Evolutionary conservation across 2,113 vertebrate species (phyloP).

Genomic region (Nyctibius bracteatus): DNA sequence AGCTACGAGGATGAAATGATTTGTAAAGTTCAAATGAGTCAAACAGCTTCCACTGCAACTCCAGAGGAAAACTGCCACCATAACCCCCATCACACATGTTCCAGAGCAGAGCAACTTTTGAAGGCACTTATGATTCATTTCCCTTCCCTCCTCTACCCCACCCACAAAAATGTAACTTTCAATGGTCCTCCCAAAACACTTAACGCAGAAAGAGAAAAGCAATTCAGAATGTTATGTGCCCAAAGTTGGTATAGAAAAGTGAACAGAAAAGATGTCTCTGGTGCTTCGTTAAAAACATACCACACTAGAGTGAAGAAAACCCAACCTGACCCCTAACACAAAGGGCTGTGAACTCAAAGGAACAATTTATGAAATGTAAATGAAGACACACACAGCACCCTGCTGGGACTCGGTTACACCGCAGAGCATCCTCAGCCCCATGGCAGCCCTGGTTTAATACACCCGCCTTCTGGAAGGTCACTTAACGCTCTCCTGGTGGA

Average conservation of each 20-base stretch:
- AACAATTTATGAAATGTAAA: neutral
- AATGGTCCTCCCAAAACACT: neutral
- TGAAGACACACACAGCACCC: neutral
- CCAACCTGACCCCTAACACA: neutral
- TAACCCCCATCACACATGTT: neutral
- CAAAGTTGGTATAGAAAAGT: neutral
- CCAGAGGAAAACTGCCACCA: neutral
- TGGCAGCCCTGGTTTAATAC: neutral
- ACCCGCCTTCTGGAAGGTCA: neutral
- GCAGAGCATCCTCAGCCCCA: neutral
- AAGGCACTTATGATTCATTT: constrained; percentile 25
- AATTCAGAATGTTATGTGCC: neutral
- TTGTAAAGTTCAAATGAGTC: neutral
- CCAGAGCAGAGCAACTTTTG: neutral
- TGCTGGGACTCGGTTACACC: fast-evolving
- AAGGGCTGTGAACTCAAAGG: neutral
- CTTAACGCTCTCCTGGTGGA: neutral
- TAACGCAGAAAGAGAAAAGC: neutral
- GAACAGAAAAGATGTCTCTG: neutral
- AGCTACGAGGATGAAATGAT: neutral
- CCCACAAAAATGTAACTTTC: neutral
- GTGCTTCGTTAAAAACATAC: neutral
- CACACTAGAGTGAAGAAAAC: fast-evolving
- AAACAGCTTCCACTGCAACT: neutral
- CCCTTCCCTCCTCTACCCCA: neutral